Base-by-base conservation (phyloP, 2,797 vertebrate species). In the Petrocephalus schoutedeni region DNA sequence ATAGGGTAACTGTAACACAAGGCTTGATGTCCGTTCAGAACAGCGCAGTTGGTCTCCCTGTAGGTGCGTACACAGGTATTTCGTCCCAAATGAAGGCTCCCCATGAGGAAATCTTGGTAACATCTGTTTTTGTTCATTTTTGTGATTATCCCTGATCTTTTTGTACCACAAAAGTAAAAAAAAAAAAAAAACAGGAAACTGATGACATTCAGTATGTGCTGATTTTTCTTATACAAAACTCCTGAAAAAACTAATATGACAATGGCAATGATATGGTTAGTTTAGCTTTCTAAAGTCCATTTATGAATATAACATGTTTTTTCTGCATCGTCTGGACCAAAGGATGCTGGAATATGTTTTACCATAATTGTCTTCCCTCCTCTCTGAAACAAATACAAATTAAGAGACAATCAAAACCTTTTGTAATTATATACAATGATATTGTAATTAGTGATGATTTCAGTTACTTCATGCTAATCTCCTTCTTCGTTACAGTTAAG, bases 351-450 rank as follows among this genome's bases (percentile, higher is more conserved):
- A 97, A 97, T 94, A 92, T 95, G 95, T 95, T 97, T 98, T 96
- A 97, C 95, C 93, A 94, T 97, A 97, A 98, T 98, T 97, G 97
- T 97, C 96, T 96, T 94, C 94, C 94, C 95, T 96, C 95, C 96
- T 95, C 95, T 96, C 92, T 91, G 97, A 99, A 97, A 98, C 97
- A 98, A 98, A 97, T 95, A 96, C 95, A 95, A 96, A 97, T 98
- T 97, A 97, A 97, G 95, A 98, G 96, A 98, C 97, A 98, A 99
- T 98, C 97, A 97, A 96, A 97, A 98, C 97, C 96, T 97, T 98
- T 97, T 96, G 96, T 97, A 98, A 99, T 99, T 98, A 98, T 93
- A 95, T 95, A 90, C 94, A 95, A 96, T 95, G 95, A 98, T 98
- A 97, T 98, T 97, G 96, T 98, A 98, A 98, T 99, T 99, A 97